phyloP scores from a whole-genome alignment of 2,113 vertebrate genomes.

The Erythrocercus mccallii region DNA sequence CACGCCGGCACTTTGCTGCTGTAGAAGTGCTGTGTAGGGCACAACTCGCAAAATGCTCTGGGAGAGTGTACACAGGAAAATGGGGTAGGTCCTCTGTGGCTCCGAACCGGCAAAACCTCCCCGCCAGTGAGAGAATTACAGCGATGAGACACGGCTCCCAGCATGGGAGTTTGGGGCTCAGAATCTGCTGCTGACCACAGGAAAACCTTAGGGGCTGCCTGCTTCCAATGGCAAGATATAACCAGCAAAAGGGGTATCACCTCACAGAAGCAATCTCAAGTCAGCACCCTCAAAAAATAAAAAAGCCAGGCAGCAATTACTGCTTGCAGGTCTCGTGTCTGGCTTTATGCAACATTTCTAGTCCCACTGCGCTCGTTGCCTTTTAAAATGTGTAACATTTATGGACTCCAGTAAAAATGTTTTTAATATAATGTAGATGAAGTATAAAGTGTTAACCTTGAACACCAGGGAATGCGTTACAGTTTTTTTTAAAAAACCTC shows the following conservation, averaged over 20 bases:
- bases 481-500: background rate
- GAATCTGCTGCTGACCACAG: background rate
- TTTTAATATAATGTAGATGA: conserved; percentile 64
- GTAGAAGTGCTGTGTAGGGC: conserved; percentile 2
- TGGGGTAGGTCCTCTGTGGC: conserved; percentile 47
- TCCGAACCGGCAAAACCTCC: background rate
- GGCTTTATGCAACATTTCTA: background rate
- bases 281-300: background rate
- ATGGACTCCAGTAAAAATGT: conserved; percentile 56
- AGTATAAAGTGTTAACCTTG: conserved; percentile 48
- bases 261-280: background rate
- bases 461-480: background rate
- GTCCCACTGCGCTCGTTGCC: conserved; percentile 6
- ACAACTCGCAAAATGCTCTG: background rate
- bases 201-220: background rate
- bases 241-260: background rate
- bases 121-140: accelerated
- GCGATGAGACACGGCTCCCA: accelerated
- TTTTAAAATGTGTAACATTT: conserved; percentile 40
- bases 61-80: background rate
- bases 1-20: background rate
- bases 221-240: background rate
- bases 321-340: background rate
- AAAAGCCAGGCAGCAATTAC: background rate
- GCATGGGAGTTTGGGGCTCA: background rate